A percentile compares a stretch with the other conserved stretches of the same genome.
phyloP scores from a whole-genome alignment of 2,113 vertebrate genomes.

The Ochotona curzoniae region DNA sequence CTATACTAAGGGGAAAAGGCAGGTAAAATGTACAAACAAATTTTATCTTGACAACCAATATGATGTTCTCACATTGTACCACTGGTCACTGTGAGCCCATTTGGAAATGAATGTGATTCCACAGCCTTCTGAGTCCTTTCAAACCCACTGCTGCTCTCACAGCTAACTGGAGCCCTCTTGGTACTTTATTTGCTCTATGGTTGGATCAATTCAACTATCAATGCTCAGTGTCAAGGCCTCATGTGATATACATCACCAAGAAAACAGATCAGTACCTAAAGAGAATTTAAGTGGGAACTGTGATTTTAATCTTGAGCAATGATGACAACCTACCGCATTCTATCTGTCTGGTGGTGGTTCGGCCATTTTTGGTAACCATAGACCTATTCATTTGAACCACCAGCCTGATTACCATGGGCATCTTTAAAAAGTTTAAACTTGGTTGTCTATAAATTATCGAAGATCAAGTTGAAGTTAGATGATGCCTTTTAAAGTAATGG shows the following conservation, averaged over 20 bases:
- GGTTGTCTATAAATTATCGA: not conserved
- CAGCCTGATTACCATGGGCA: not conserved
- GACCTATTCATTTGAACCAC: not conserved
- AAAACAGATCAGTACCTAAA: constrained; percentile 9
- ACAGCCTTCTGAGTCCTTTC: not conserved
- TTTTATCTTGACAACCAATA: not conserved
- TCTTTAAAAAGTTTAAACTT: constrained; percentile 6
- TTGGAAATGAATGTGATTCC: not conserved
- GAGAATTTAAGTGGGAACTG: not conserved
- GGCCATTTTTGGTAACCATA: not conserved
- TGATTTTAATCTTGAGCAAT: not conserved
- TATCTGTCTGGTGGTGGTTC: not conserved
- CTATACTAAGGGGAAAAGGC: not conserved
- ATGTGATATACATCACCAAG: not conserved
- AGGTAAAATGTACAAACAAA: not conserved
- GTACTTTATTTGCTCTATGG: not conserved
- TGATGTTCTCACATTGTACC: not conserved
- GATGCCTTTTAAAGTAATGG: not conserved
- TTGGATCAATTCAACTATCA: not conserved
- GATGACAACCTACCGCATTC: not conserved
- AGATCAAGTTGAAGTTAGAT: not conserved
- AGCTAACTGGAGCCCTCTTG: not conserved
- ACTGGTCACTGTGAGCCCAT: not conserved
- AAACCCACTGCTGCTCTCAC: not conserved
- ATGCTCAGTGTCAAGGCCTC: not conserved